Evolutionary conservation across 2,888 invertebrate genomes (phyloP).

Genomic region (Apamea epomidion): DNA sequence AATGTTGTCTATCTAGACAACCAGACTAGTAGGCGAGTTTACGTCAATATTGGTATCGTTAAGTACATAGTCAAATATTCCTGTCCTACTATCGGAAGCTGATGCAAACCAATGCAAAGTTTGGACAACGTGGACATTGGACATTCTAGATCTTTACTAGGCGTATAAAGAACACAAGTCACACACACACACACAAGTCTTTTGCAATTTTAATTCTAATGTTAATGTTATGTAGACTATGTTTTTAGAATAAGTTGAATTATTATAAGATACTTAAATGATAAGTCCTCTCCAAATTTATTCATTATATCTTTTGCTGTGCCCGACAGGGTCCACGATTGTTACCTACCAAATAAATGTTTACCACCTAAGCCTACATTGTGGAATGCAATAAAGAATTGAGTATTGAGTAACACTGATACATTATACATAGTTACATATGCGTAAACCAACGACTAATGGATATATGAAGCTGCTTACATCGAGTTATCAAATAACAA

Average conservation of each 20-base stretch:
- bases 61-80: constrained; percentile 33
- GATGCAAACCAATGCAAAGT: constrained; percentile 18
- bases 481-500: constrained; percentile 25
- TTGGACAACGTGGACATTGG: constrained; percentile 24
- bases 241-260: too few relatives aligned
- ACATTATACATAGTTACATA: neutral
- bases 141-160: constrained; percentile 17
- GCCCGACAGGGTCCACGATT: too few relatives aligned
- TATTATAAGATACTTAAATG: too few relatives aligned
- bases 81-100: constrained; percentile 12
- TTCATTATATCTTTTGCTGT: too few relatives aligned
- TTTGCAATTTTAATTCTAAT: too few relatives aligned
- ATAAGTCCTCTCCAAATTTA: too few relatives aligned
- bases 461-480: constrained; percentile 18
- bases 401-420: too few relatives aligned
- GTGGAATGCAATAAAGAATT: too few relatives aligned
- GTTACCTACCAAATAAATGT: too few relatives aligned
- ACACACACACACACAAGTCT: too few relatives aligned
- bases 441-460: neutral
- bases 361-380: too few relatives aligned
- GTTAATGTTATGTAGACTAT: too few relatives aligned
- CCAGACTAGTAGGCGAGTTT: constrained; percentile 15
- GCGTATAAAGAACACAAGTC: neutral
- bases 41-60: constrained; percentile 38
- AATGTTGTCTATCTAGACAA: neutral